phyloP scores from a whole-genome alignment of 2,113 vertebrate genomes.

The Pelvicachromis taeniatus region DNA sequence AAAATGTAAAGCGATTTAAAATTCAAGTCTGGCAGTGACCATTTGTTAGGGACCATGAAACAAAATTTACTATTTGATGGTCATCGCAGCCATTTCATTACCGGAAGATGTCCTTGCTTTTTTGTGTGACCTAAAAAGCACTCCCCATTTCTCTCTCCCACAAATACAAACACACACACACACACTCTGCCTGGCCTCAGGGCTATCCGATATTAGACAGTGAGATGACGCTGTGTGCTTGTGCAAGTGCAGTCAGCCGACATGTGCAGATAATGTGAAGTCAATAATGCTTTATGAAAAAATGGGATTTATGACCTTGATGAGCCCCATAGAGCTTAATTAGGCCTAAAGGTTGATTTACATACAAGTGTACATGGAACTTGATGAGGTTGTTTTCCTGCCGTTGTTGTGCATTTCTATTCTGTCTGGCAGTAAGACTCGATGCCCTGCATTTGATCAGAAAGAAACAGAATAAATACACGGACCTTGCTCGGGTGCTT shows the following conservation, averaged over 20 bases:
- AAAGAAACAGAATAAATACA: not conserved
- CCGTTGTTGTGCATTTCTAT: constrained; percentile 16
- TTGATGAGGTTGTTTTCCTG: constrained; percentile 50
- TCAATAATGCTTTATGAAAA: constrained; percentile 77
- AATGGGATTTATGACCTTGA: constrained; percentile 73
- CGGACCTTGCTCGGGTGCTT: not conserved
- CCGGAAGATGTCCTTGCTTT: constrained; percentile 70
- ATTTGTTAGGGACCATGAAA: constrained; percentile 29
- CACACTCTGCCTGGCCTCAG: constrained; percentile 41
- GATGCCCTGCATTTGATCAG: not conserved
- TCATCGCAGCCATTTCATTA: constrained; percentile 52
- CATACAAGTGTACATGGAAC: constrained; percentile 58
- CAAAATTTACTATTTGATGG: constrained; percentile 36
- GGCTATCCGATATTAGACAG: constrained; percentile 73
- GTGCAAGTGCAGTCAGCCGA: constrained; percentile 69
- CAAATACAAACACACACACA: not conserved
- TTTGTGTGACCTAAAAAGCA: constrained; percentile 66
- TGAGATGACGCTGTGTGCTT: constrained; percentile 73
- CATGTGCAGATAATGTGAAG: constrained; percentile 73
- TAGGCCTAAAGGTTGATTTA: constrained; percentile 75
- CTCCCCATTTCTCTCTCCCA: constrained; percentile 1
- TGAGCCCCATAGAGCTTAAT: constrained; percentile 74
- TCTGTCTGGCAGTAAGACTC: constrained; percentile 24
- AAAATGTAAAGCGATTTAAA: not conserved
- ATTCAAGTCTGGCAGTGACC: not conserved